Evolutionary conservation across 2,797 vertebrate species (phyloP).

Genomic region (Spheniscus humboldti): DNA sequence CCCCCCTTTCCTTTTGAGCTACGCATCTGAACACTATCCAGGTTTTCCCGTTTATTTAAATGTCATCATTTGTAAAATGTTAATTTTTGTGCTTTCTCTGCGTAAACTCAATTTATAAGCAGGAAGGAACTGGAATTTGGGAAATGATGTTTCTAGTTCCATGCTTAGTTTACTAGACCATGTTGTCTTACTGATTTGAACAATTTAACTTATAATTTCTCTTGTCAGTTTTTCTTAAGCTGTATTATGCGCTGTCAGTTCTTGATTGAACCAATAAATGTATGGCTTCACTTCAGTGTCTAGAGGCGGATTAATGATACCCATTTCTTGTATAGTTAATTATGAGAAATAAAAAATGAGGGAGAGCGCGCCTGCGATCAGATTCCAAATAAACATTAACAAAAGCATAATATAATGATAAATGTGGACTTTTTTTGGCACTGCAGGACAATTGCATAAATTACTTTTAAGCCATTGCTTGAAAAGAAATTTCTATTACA

Average conservation of each 20-base stretch:
- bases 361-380: not conserved
- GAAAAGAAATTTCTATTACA: slow-evolving; percentile 18
- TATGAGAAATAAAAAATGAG: not conserved
- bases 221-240: not conserved
- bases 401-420: not conserved
- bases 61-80: not conserved
- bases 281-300: not conserved
- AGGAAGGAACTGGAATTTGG: not conserved
- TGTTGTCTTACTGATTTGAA: not conserved
- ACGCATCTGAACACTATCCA: too few species aligned
- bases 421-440: not conserved
- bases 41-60: not conserved
- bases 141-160: not conserved
- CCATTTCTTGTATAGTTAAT: not conserved
- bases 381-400: not conserved
- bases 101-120: not conserved
- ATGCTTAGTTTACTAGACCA: not conserved
- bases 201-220: not conserved
- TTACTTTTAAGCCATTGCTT: not conserved
- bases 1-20: not conserved
- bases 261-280: not conserved
- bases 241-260: not conserved
- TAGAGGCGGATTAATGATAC: not conserved
- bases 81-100: not conserved
- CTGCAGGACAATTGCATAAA: slow-evolving; percentile 5